Conservation (phyloP, 2,888 invertebrate species). For the Tromatobia lineatoria region DNA sequence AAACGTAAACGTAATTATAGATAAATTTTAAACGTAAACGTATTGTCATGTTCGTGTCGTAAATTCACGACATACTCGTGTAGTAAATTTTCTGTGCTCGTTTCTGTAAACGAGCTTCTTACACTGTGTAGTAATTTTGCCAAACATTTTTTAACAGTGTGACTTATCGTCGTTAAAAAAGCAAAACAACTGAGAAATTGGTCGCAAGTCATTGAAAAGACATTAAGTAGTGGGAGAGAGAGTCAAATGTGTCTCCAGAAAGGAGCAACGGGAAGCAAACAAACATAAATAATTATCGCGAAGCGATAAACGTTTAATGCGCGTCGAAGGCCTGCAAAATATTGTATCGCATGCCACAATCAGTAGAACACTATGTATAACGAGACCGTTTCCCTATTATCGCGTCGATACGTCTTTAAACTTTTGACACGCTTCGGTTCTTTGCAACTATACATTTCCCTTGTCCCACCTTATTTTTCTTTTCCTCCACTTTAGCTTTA, state of each 20-base stretch:
- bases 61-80: no score
- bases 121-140: no score
- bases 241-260: background rate
- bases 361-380: background rate
- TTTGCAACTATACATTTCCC: background rate
- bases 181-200: background rate
- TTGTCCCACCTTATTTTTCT: no score
- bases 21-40: no score
- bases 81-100: no score
- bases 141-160: no score
- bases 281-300: conserved; percentile 9
- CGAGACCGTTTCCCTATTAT: background rate
- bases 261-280: background rate
- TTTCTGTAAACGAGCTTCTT: no score
- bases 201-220: background rate
- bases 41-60: no score
- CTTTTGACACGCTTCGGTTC: background rate
- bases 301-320: conserved; percentile 7
- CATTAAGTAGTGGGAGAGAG: background rate
- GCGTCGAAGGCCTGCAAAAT: background rate
- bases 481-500: no score
- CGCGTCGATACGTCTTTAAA: background rate
- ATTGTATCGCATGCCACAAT: background rate
- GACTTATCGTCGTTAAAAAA: background rate
- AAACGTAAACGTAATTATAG: no score